phyloP scores from a whole-genome alignment of 2,888 invertebrate species.

The Pollenia amentaria region DNA sequence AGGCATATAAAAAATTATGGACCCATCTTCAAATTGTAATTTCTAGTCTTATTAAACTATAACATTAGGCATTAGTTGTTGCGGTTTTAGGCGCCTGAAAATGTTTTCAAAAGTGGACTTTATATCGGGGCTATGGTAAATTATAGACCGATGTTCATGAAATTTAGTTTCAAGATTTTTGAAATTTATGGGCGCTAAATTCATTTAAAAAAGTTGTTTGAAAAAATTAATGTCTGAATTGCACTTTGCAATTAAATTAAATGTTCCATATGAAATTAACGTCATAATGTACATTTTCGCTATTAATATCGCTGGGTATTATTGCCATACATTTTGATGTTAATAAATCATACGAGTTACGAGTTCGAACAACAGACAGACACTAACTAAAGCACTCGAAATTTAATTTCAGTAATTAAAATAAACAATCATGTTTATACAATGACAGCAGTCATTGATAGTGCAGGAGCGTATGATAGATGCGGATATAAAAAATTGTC shows the following conservation, averaged over 20 bases:
- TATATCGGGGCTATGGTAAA: too few species aligned
- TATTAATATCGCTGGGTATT: not conserved
- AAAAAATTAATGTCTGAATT: constrained; percentile 30
- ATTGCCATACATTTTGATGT: not conserved
- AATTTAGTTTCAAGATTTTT: not conserved
- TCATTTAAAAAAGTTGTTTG: not conserved
- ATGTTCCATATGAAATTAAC: constrained; percentile 33
- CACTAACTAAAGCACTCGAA: constrained; percentile 55
- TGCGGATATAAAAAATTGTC: not conserved
- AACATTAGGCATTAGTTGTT: too few species aligned
- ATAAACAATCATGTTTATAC: constrained; percentile 61
- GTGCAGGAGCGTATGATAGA: not conserved
- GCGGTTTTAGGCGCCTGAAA: too few species aligned
- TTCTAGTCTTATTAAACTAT: too few species aligned
- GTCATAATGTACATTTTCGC: constrained; percentile 14
- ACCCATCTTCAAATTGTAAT: rapidly evolving
- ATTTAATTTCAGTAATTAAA: constrained; percentile 75
- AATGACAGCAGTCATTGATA: constrained; percentile 31
- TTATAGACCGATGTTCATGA: too few species aligned
- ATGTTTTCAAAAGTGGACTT: too few species aligned
- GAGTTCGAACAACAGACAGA: not conserved
- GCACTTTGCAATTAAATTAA: constrained; percentile 5
- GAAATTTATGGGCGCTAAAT: not conserved
- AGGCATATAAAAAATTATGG: too few species aligned
- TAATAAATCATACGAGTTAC: not conserved